phyloP scores from a whole-genome alignment of 2,888 invertebrate genomes.

The Nemoura dubitans region DNA sequence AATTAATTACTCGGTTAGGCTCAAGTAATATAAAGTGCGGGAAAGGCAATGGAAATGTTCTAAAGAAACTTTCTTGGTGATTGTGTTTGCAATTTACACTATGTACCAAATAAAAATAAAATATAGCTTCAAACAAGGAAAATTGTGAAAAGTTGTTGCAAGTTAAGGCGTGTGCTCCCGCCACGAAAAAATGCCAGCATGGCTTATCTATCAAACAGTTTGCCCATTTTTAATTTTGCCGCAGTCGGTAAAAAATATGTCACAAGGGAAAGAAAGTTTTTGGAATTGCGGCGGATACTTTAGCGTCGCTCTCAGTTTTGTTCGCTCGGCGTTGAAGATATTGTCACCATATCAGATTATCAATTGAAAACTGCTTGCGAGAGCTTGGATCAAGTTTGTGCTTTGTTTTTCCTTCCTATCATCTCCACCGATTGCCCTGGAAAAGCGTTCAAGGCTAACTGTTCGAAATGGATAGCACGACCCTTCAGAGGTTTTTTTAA shows the following conservation, averaged over 20 bases:
- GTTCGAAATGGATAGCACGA: too few species aligned
- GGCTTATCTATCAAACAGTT: conserved; percentile 12
- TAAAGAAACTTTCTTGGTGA: not conserved
- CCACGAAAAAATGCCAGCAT: not conserved
- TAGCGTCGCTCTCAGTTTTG: not conserved
- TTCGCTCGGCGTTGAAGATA: not conserved
- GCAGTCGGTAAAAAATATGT: not conserved
- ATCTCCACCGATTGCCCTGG: too few species aligned
- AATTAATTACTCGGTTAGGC: not conserved
- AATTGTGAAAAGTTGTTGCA: not conserved
- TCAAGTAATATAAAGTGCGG: not conserved
- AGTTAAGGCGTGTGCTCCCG: not conserved
- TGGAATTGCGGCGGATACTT: not conserved
- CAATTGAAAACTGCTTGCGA: too few species aligned
- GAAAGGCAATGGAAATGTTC: not conserved
- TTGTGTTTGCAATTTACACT: conserved; percentile 12
- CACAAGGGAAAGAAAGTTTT: not conserved
- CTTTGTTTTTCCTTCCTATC: too few species aligned
- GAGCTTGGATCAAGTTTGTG: too few species aligned
- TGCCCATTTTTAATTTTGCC: not conserved
- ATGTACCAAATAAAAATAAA: not conserved
- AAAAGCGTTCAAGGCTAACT: too few species aligned
- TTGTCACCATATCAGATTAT: too few species aligned
- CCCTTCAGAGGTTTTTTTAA: too few species aligned
- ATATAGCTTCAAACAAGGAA: not conserved